Evolutionary conservation across 1,140 invertebrate species (phyloP), one percentile per base, ranked within the genome.

Genomic region (Chrysomallon squamiferum): DNA sequence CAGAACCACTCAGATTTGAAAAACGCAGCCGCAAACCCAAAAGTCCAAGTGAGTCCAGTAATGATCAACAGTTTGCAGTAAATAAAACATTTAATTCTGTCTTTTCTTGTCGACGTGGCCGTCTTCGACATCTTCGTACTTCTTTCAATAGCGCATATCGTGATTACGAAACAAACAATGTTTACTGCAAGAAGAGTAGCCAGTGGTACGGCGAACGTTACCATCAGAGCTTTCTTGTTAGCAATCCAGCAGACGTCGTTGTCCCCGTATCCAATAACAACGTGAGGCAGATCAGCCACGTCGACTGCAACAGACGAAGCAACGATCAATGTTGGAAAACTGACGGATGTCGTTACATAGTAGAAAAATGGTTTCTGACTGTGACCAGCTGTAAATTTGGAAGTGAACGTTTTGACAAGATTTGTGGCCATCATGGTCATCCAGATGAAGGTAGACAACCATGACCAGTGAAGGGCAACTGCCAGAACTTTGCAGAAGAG

Each of bases 211-310:
- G 18, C 50, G 25, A 54, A 54, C 50, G 25, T 22, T 18, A 27
- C 22, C 18, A 54, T 18, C 22, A 30, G 25, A 13, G 50, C 50
- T 1, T 15, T 25, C 9, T 25, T 25, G 25, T 54, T 54, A 54
- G 50, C n/a, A 22, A 54, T 54, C 50, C 50, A 54, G n/a, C 50
- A 54, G 7, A 54, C 29, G n/a, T 22, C 50, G 5, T 54, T 25
- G 22, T 25, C 50, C 22, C 50, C 50, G 25, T 54, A 54, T 1
- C 50, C 50, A 29, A 54, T 54, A 22, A 27, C 22, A 20, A 54
- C 25, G 29, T 54, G 3, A 30, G 50, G 50, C 18, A 54, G 0
- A 15, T 54, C 50, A 25, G 29, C 2, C 22, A 54, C 18, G 29
- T 54, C 50, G 3, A 54, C 22, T 27, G 29, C 5, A 20, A 18